phyloP scores from a whole-genome alignment of 2,113 vertebrate genomes.

The Dasyprocta punctata region DNA sequence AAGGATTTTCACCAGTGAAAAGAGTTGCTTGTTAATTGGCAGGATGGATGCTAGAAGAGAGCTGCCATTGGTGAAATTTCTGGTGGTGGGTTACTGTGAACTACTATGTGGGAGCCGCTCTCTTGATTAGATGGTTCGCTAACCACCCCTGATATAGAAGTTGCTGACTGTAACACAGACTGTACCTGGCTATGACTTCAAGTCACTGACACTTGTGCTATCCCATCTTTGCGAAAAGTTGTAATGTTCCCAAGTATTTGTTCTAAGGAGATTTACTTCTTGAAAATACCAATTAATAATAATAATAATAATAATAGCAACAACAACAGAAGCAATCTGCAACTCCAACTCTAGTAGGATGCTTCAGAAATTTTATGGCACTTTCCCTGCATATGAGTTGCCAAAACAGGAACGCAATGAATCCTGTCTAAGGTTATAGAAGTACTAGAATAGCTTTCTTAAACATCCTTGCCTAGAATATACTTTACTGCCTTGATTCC shows the following conservation, averaged over 20 bases:
- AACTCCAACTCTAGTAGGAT: background rate
- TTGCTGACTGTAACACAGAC: background rate
- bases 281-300: constrained; percentile 7
- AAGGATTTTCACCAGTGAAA: background rate
- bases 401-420: background rate
- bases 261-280: background rate
- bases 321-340: background rate
- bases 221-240: background rate
- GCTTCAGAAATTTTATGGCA: background rate
- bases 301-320: background rate
- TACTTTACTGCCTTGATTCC: background rate
- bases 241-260: background rate
- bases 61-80: background rate
- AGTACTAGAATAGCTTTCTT: background rate
- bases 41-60: background rate
- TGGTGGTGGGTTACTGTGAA: background rate
- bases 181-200: background rate
- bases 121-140: background rate
- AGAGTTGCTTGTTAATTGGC: background rate
- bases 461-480: background rate
- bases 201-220: background rate
- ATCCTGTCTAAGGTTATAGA: background rate
- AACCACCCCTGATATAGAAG: background rate
- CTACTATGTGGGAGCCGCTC: background rate
- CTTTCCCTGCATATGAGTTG: background rate